Percentiles rank a stretch among this genome's conserved stretches.
phyloP scores from a whole-genome alignment of 23 tunicate species.

The Ascidia mentula region DNA sequence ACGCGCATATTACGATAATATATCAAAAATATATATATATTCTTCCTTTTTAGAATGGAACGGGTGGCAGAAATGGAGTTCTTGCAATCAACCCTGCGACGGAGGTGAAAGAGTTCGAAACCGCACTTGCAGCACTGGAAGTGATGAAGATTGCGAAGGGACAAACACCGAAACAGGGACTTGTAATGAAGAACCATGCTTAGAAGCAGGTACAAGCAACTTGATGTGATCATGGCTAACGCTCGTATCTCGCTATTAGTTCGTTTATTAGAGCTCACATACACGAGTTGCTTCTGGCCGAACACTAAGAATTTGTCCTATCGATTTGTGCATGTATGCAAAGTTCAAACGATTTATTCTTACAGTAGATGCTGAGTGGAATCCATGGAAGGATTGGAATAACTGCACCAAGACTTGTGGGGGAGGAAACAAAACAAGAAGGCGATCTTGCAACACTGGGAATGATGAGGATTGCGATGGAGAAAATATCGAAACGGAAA shows the following conservation, averaged over 20 bases:
- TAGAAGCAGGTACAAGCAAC: no score
- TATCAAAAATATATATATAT: no score
- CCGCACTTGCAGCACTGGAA: background rate
- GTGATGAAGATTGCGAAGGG: background rate
- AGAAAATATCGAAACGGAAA: background rate
- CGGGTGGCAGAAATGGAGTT: background rate
- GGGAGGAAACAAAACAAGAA: background rate
- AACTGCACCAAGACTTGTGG: background rate
- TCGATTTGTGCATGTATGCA: no score
- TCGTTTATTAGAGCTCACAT: no score
- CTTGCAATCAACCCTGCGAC: background rate
- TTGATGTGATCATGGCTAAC: no score
- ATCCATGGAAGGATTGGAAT: background rate
- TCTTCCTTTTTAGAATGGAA: background rate
- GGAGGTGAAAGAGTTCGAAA: background rate
- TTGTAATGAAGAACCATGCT: background rate
- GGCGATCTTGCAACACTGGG: slow-evolving; percentile 10
- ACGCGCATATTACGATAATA: no score
- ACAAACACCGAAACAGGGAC: background rate
- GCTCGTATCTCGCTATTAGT: no score
- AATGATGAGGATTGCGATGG: slow-evolving; percentile 19
- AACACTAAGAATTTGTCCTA: no score
- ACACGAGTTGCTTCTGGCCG: no score
- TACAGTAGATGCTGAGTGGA: no score
- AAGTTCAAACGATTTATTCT: no score